Conservation (phyloP, 2,888 invertebrate species). For the Drosophila histrio region DNA sequence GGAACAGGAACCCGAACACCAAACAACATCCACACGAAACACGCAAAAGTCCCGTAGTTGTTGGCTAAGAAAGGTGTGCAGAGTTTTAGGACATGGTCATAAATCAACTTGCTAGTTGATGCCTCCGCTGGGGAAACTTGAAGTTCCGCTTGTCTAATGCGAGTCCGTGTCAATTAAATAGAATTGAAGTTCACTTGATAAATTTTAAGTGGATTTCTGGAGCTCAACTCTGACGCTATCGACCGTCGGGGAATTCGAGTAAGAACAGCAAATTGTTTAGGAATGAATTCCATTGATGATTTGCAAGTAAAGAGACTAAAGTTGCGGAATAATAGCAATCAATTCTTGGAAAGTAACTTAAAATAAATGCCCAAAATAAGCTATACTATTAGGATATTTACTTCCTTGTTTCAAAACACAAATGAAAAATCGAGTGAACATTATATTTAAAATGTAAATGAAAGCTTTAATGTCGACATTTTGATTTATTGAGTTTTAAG, state of each 20-base stretch:
- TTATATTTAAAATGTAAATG: background rate
- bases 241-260: slow-evolving; percentile 22
- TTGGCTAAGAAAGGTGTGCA: slow-evolving; percentile 64
- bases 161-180: slow-evolving; percentile 53
- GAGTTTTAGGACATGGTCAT: slow-evolving; percentile 67
- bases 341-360: no score
- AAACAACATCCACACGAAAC: slow-evolving; percentile 27
- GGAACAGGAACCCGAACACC: slow-evolving; percentile 10
- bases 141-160: slow-evolving; percentile 59
- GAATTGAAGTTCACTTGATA: slow-evolving; percentile 27
- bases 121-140: slow-evolving; percentile 51
- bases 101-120: slow-evolving; percentile 59
- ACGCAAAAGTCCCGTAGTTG: slow-evolving; percentile 20
- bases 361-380: background rate
- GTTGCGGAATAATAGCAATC: no score
- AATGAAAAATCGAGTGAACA: background rate
- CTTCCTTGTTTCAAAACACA: background rate
- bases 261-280: slow-evolving; percentile 11
- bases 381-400: no score
- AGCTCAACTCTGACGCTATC: slow-evolving; percentile 17
- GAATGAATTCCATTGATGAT: background rate
- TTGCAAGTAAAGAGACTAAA: background rate
- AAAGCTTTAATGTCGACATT: background rate
- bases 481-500: no score
- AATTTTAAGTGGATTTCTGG: slow-evolving; percentile 13